Percentiles rank a stretch among this genome's conserved stretches.
phyloP scores from a whole-genome alignment of 2,113 vertebrate genomes.

The Pteruthius melanotis region DNA sequence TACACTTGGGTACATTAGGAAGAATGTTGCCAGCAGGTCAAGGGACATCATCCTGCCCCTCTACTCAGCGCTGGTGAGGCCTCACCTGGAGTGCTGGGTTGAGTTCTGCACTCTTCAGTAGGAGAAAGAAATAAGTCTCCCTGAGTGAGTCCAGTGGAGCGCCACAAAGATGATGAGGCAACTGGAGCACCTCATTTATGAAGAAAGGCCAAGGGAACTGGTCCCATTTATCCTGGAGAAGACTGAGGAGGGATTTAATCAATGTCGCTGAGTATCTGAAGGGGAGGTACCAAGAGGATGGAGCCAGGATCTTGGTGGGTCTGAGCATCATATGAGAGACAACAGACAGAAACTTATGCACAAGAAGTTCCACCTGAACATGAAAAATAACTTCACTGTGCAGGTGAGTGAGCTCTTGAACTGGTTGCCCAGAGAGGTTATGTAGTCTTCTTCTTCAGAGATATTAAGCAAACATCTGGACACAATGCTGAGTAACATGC shows the following conservation, averaged over 20 bases:
- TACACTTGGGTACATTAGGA: neutral
- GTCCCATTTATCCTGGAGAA: neutral
- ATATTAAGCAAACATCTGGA: neutral
- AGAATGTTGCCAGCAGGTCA: neutral
- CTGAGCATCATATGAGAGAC: neutral
- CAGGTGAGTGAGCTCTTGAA: neutral
- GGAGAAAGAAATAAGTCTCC: neutral
- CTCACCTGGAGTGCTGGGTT: neutral
- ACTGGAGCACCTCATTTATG: neutral
- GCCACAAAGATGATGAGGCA: neutral
- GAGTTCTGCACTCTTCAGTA: neutral
- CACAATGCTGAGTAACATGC: neutral
- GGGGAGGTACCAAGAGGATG: neutral
- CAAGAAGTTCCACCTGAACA: neutral
- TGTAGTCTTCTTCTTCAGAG: neutral
- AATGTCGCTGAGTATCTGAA: neutral
- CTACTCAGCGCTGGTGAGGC: no score
- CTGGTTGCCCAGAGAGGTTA: neutral
- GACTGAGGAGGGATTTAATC: neutral
- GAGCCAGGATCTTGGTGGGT: accelerated
- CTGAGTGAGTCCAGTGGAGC: neutral
- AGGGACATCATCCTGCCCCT: neutral
- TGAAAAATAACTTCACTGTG: neutral
- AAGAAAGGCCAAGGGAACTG: neutral
- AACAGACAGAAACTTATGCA: neutral